These are phyloP conservation scores for Apteryx mantelli DNA, from an alignment of 2,113 vertebrate genomes.

Conservation along the genomic window DNA sequence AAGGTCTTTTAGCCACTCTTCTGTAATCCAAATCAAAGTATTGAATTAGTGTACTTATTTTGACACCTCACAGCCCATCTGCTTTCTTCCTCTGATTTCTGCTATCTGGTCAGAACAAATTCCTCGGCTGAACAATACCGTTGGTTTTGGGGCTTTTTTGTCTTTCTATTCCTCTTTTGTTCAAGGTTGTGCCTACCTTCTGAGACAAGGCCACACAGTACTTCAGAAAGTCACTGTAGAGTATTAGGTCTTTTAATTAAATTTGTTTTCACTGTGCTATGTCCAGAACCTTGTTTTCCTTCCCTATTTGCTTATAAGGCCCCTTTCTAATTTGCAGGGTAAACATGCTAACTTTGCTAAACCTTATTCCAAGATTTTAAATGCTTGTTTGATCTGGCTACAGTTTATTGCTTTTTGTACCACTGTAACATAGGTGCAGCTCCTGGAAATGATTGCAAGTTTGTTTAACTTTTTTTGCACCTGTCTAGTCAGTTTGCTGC, in stretches of 20 bases:
- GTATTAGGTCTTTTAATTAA: background rate
- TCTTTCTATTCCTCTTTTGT: background rate
- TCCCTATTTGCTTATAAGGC: background rate
- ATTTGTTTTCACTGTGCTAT: background rate
- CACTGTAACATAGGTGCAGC: background rate
- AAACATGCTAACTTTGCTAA: background rate
- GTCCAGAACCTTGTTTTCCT: background rate
- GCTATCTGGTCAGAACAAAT: background rate
- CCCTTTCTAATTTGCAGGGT: background rate
- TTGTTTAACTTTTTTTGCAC: background rate
- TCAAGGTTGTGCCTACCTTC: background rate
- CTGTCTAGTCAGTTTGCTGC: background rate
- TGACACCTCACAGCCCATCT: background rate
- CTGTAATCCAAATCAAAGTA: background rate
- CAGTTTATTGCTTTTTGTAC: background rate
- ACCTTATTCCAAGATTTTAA: background rate
- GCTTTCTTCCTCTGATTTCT: constrained; percentile 13
- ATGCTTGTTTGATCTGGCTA: background rate
- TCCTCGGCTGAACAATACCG: background rate
- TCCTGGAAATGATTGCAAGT: background rate
- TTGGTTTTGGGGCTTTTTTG: background rate
- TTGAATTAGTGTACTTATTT: constrained; percentile 9
- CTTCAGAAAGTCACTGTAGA: background rate
- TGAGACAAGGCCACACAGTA: background rate
- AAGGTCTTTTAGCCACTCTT: background rate